A percentile compares a stretch with the other conserved stretches of the same genome.
Evolutionary conservation across 2,113 vertebrate genomes (phyloP).

Genomic region (Sphyrna mokarran): DNA sequence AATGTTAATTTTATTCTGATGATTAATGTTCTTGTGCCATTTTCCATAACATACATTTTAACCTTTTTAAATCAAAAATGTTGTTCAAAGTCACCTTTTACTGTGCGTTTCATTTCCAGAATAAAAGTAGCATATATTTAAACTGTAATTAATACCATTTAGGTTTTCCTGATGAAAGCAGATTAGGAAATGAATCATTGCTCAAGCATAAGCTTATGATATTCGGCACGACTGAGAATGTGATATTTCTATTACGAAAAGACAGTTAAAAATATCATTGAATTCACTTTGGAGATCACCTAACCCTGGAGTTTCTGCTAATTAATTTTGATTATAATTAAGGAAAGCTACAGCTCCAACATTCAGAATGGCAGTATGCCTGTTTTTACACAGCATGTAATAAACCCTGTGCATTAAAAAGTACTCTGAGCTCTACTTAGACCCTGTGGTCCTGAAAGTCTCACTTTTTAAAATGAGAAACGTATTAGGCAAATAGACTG

Average conservation of each 20-base stretch:
- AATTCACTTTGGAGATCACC: constrained; percentile 33
- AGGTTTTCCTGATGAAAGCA: not conserved
- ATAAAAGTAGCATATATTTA: constrained; percentile 10
- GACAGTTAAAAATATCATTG: constrained; percentile 20
- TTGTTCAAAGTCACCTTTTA: not conserved
- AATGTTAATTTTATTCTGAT: constrained; percentile 13
- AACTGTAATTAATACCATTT: not conserved
- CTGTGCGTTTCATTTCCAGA: not conserved
- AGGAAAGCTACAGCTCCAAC: not conserved
- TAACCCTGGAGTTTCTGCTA: constrained; percentile 15
- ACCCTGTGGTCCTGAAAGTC: not conserved
- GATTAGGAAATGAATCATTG: not conserved
- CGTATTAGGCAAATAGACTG: constrained; percentile 7
- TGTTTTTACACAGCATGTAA: not conserved
- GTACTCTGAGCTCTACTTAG: not conserved
- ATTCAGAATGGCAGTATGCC: not conserved
- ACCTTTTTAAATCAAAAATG: not conserved
- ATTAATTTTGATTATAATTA: constrained; percentile 32
- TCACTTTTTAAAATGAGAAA: constrained; percentile 12
- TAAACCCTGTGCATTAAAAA: constrained; percentile 22
- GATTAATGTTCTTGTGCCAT: not conserved
- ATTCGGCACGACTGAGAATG: not conserved
- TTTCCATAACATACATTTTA: not conserved
- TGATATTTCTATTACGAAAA: not conserved
- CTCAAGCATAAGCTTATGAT: not conserved